Base-by-base conservation (phyloP, 2,113 vertebrate genomes). In the Triplophysa siluroides region DNA sequence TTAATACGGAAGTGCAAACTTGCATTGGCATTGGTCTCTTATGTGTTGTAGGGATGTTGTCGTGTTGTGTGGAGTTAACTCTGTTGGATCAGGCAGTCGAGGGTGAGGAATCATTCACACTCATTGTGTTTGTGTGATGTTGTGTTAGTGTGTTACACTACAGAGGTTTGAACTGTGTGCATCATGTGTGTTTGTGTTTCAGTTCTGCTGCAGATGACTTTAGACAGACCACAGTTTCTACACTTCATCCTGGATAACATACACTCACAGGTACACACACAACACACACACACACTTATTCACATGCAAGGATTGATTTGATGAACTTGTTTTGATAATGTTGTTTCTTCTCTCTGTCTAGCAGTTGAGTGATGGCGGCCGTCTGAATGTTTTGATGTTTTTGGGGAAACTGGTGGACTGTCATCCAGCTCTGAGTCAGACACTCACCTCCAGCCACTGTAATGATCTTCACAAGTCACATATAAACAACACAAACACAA, bases 361-460 rank as follows among this genome's bases (percentile, higher is more conserved):
- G 43, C 81, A 94, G 93, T 85, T 93, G 54, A 83, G 81, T 61
- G 85, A 86, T 29, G 81, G 63, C 10, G 43, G 33, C 78, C 47
- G 83, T 78, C 62, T 61, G 85, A 83, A 92, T 89, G 86, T 77
- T 70, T 91, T 97, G 80, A 94, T 65, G 69, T 93, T 99, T 79
- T 81, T 99, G 84, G 97, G 96, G 82, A 96, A 93, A 83, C 81
- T 99, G 70, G 85, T 95, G 83, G 94, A 97, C 81, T 88, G 90
- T 19, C 81, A 93, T 41, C 93, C 97, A 76, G 76, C 83, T 56
- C 85, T 98, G 85, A 89, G 93, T 63, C 91, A 93, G 8, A 73
- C 79, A 18, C 88, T 98, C 78, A 89, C 94, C 56, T 87, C 90
- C 62, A 90, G 94, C 45, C 93, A 96, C 47, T 87, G 98, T 99